These are phyloP conservation scores for Trigoniulus corallinus DNA, from an alignment of 1,140 invertebrate genomes.

Conservation along the genomic window DNA sequence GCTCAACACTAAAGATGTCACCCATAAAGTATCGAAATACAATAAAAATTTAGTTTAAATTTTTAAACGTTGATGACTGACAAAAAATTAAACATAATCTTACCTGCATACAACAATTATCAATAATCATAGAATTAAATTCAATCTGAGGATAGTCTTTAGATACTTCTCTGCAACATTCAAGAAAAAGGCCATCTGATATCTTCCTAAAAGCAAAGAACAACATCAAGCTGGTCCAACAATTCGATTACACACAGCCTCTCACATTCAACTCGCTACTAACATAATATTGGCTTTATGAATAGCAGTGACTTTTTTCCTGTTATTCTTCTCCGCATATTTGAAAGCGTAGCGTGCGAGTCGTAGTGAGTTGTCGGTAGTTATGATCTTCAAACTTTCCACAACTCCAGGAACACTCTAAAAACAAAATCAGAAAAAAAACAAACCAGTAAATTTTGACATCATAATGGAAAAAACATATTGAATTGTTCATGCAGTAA, in stretches of 20 bases:
- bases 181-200: constrained; percentile 87
- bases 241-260: neutral
- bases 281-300: constrained; percentile 98
- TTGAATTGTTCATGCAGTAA: too few species aligned
- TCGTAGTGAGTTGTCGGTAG: constrained; percentile 74
- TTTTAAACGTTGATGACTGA: too few species aligned
- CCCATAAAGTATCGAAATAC: neutral
- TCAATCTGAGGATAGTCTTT: constrained; percentile 91
- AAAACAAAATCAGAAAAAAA: constrained; percentile 15
- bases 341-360: constrained; percentile 92
- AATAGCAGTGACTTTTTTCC: constrained; percentile 88
- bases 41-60: neutral
- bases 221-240: neutral
- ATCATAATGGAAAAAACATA: neutral
- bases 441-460: neutral
- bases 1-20: too few species aligned
- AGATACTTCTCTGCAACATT: constrained; percentile 69
- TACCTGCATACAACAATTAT: constrained; percentile 87
- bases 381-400: constrained; percentile 95
- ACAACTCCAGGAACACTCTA: constrained; percentile 77
- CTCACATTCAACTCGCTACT: constrained; percentile 16
- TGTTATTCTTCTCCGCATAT: constrained; percentile 68
- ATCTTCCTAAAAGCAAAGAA: constrained; percentile 51
- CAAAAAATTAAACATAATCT: too few species aligned
- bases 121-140: constrained; percentile 94